phyloP scores from a whole-genome alignment of 1,140 invertebrate genomes.

The Drosophila nasuta region DNA sequence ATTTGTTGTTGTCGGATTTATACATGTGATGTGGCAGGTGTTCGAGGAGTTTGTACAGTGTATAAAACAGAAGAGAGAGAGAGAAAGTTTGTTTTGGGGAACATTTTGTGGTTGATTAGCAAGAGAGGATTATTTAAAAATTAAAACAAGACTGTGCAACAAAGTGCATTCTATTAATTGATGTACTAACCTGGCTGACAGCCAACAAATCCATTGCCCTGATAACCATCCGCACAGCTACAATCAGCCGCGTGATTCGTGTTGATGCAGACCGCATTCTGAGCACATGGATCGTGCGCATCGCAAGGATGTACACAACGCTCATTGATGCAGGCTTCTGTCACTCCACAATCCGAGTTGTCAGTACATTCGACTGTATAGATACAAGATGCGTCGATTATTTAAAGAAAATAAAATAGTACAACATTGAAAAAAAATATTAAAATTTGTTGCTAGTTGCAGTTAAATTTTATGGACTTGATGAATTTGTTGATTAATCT shows the following conservation, averaged over 20 bases:
- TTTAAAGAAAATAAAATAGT: background rate
- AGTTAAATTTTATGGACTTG: conserved; percentile 31
- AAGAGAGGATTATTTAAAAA: conserved; percentile 46
- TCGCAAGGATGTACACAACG: conserved; percentile 93
- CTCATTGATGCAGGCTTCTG: conserved; percentile 92
- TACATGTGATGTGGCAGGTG: conserved; percentile 63
- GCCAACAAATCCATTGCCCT: conserved; percentile 93
- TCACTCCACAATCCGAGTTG: conserved; percentile 92
- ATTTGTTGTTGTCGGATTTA: conserved; percentile 49
- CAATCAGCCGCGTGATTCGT: conserved; percentile 94
- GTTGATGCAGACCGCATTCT: conserved; percentile 94
- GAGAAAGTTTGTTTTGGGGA: conserved; percentile 51
- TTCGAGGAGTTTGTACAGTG: conserved; percentile 77
- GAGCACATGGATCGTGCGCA: conserved; percentile 92
- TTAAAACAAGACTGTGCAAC: conserved; percentile 40
- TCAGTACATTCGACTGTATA: conserved; percentile 90
- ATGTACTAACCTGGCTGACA: conserved; percentile 89
- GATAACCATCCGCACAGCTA: conserved; percentile 92
- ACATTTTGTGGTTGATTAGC: conserved; percentile 67
- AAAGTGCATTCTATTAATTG: conserved; percentile 18
- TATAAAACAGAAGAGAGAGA: conserved; percentile 56
- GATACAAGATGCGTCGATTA: conserved; percentile 9
- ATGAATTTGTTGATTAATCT: conserved; percentile 57
- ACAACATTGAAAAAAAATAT: background rate
- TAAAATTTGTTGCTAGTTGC: conserved; percentile 17